Evolutionary conservation across 2,888 invertebrate genomes (phyloP).

Genomic region (Alloplasta piceator): DNA sequence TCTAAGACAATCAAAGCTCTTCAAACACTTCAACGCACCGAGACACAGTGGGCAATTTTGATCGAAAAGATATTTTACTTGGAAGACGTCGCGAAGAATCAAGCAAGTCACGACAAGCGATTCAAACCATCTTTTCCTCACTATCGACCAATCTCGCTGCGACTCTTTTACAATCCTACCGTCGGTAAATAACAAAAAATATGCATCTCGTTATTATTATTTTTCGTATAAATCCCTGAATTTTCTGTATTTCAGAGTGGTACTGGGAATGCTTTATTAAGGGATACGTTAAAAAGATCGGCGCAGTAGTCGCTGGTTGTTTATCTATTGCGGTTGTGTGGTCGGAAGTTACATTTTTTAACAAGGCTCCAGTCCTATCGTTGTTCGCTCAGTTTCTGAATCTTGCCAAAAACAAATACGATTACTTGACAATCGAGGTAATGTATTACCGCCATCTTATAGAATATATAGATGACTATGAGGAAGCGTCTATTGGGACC

Average conservation of each 20-base stretch:
- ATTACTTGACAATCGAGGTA: conserved; percentile 98
- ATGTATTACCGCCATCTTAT: conserved; percentile 59
- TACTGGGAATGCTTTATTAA: conserved; percentile 96
- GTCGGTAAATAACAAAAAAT: conserved; percentile 84
- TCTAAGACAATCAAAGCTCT: conserved; percentile 92
- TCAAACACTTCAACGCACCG: conserved; percentile 96
- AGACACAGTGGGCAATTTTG: conserved; percentile 96
- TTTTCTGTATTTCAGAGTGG: conserved; percentile 90
- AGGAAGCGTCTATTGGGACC: no score
- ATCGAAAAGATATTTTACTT: conserved; percentile 91
- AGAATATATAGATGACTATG: no score
- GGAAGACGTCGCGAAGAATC: conserved; percentile 94
- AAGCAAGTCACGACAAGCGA: conserved; percentile 85
- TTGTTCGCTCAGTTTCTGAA: conserved; percentile 98
- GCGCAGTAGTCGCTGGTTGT: conserved; percentile 89
- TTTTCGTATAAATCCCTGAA: conserved; percentile 21
- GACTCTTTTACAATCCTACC: conserved; percentile 87
- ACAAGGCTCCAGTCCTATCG: conserved; percentile 95
- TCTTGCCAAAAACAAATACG: conserved; percentile 91
- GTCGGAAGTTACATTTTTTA: conserved; percentile 99
- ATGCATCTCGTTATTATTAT: conserved; percentile 25
- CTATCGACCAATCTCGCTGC: conserved; percentile 85
- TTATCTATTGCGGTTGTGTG: conserved; percentile 97
- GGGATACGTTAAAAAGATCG: conserved; percentile 89
- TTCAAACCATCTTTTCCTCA: conserved; percentile 90